These are phyloP conservation scores for Oscheius onirici DNA, from an alignment of 2,888 invertebrate genomes.

Conservation along the genomic window DNA sequence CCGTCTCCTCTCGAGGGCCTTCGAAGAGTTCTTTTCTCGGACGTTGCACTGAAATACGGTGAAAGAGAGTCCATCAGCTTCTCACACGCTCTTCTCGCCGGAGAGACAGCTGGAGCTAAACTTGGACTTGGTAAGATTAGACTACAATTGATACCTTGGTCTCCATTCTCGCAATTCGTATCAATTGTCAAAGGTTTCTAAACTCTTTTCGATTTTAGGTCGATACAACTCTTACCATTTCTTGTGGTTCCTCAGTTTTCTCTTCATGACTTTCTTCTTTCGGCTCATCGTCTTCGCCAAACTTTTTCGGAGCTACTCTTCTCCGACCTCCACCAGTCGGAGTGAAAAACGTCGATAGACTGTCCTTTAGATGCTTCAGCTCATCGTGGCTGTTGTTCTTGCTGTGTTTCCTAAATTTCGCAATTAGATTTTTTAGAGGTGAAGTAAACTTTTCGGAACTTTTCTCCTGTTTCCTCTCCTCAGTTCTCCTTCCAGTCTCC, in stretches of 20 bases:
- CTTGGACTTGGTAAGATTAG: not conserved
- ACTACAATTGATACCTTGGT: not conserved
- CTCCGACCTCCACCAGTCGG: slow-evolving; percentile 38
- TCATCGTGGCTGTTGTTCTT: slow-evolving; percentile 12
- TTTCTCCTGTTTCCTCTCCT: too few species aligned
- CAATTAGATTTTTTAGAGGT: too few species aligned
- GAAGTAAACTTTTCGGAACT: too few species aligned
- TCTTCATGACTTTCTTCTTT: slow-evolving; percentile 8
- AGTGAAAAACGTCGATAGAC: slow-evolving; percentile 51
- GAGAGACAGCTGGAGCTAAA: slow-evolving; percentile 37
- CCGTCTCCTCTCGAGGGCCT: slow-evolving; percentile 3
- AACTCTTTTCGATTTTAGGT: not conserved
- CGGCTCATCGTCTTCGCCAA: slow-evolving; percentile 31
- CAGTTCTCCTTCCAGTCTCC: not conserved
- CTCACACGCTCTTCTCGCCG: slow-evolving; percentile 38
- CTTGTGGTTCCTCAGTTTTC: not conserved
- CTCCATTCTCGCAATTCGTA: not conserved
- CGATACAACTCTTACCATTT: not conserved
- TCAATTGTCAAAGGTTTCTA: slow-evolving; percentile 20
- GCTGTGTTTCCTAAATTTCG: not conserved
- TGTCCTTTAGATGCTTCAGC: slow-evolving; percentile 39
- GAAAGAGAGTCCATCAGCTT: slow-evolving; percentile 57
- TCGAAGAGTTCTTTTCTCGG: slow-evolving; percentile 46
- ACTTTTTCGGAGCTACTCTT: slow-evolving; percentile 24
- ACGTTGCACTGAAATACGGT: slow-evolving; percentile 53